Evolutionary conservation across 2,113 vertebrate genomes (phyloP).

Genomic region (Laticauda laticaudata): DNA sequence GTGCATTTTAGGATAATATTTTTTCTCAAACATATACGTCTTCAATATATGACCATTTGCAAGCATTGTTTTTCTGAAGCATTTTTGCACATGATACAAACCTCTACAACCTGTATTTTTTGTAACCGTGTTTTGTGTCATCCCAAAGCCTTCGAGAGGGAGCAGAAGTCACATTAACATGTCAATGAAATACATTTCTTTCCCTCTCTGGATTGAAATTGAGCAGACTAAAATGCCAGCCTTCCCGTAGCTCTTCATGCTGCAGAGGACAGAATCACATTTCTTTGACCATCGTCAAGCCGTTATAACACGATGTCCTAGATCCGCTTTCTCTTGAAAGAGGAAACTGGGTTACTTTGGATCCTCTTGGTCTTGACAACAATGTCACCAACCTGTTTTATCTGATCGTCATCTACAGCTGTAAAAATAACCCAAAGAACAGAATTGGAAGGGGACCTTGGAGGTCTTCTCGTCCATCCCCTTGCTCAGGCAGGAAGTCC

Average conservation of each 20-base stretch:
- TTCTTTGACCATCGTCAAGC: neutral
- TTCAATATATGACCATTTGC: neutral
- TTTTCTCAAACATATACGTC: neutral
- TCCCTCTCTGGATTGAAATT: neutral
- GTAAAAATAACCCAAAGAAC: neutral
- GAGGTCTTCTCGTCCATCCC: too few species aligned
- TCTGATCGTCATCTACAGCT: neutral
- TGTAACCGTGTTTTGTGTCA: neutral
- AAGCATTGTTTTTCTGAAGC: neutral
- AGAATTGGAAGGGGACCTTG: too few species aligned
- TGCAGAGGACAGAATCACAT: neutral
- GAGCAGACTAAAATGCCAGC: neutral
- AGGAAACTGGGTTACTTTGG: neutral
- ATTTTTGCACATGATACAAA: neutral
- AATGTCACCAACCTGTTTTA: neutral
- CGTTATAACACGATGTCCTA: neutral
- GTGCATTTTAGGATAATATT: neutral
- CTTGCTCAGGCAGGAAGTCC: too few species aligned
- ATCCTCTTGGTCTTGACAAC: neutral
- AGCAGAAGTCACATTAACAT: neutral
- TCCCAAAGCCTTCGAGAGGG: too few species aligned
- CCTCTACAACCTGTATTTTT: neutral
- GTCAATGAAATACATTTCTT: neutral
- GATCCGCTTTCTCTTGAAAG: neutral
- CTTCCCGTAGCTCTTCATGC: neutral